Evolutionary conservation across 2,113 vertebrate genomes (phyloP).

Genomic region (Pyrgilauda ruficollis): DNA sequence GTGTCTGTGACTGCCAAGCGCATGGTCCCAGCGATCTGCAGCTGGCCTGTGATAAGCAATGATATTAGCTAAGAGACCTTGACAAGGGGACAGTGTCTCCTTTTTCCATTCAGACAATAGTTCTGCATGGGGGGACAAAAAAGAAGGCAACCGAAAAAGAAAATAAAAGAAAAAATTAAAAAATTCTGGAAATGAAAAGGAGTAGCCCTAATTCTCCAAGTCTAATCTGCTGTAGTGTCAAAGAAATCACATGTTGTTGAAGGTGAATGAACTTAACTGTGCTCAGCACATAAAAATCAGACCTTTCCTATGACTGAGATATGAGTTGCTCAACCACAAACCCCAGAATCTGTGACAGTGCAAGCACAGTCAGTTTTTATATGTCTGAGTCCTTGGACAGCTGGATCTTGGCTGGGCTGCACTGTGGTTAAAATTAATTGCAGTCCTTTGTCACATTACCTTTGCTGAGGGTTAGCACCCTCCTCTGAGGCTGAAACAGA

Average conservation of each 20-base stretch:
- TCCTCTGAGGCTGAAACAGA: neutral
- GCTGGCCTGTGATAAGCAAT: neutral
- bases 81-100: neutral
- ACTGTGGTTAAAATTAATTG: neutral
- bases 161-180: neutral
- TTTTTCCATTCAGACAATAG: neutral
- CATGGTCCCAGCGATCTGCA: neutral
- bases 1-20: neutral
- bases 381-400: neutral
- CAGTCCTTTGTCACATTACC: neutral
- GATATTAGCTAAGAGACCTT: neutral
- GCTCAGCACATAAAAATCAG: neutral
- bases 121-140: neutral
- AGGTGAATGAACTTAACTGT: neutral
- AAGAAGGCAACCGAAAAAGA: neutral
- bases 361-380: neutral
- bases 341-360: neutral
- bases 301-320: neutral
- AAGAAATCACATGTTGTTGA: neutral
- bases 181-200: rapidly evolving
- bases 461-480: neutral
- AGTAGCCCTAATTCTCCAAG: neutral
- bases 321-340: neutral
- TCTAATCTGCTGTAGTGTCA: neutral
- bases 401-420: neutral